Evolutionary conservation across 1,140 invertebrate species (phyloP), one percentile per base, ranked within the genome.

Genomic region (Cotesia typhae): DNA sequence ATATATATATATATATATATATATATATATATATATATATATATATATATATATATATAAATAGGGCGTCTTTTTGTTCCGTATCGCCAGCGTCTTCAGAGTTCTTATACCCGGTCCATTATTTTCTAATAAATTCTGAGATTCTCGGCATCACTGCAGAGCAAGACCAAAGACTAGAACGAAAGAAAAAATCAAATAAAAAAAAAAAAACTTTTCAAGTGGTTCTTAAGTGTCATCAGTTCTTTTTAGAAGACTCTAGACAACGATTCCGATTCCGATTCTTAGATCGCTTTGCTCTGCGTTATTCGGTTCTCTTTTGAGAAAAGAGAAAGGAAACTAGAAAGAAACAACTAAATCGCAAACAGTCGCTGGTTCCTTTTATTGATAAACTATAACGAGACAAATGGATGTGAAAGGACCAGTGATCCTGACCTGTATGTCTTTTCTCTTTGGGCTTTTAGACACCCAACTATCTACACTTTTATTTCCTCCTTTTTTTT

Each of bases 351-450:
- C 6, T 6, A 47, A n/a, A 55, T 55, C 53, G 53, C 53, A 55
- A 55, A 55, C 53, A 55, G 53, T n/a, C 12, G 10, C 41, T 47
- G 5, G 41, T 47, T 35, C 1, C 4, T 9, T 36, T 76, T 76
- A 82, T 82, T 80, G 80, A 79, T 82, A 82, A 81, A 81, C 77
- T 82, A 77, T 82, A 83, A 82, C 74, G 77, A 81, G 81, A 82
- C 81, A 83, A 82, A 83, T 81, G 77, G 79, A 79, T 69, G 67
- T 57, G 67, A 69, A 51, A 37, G 12, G 20, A 38, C 52, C 36
- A 14, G 12, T 60, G 53, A 37, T 59, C 38, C 55, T 68, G 53
- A 55, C 53, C 41, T 47, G 41, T 47, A 47, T 14, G 9, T 14
- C 37, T 38, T 37, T 64, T 37, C 51, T 51, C n/a, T 51, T 66